Conservation (phyloP, 92 coral and sea anemone genomes). For the Desmophyllum pertusum region DNA sequence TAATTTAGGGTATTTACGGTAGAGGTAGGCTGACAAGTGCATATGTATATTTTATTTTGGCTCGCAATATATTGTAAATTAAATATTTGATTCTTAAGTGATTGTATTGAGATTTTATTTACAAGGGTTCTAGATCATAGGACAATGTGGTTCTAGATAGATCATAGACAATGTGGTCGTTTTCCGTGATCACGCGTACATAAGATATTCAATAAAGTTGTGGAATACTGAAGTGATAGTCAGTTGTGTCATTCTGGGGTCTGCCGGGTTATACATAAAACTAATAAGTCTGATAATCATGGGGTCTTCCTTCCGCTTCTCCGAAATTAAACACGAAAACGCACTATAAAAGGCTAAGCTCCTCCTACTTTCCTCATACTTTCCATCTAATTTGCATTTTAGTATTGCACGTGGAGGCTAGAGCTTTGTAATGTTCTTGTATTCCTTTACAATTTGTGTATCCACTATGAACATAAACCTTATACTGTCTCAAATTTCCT, state of each 20-base stretch:
- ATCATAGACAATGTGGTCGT: no score
- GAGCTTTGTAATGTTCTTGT: no score
- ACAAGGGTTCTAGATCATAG: slow-evolving; percentile 34
- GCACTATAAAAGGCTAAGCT: no score
- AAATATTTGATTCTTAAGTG: slow-evolving; percentile 36
- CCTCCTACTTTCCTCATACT: no score
- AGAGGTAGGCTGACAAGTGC: slow-evolving; percentile 12
- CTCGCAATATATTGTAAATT: slow-evolving; percentile 30
- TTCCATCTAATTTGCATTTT: no score
- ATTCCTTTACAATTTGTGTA: no score
- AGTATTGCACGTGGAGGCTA: no score
- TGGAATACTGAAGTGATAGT: slow-evolving; percentile 4
- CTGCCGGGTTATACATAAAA: neutral
- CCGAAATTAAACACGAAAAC: no score
- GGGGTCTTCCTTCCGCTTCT: no score
- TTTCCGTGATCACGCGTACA: slow-evolving; percentile 34
- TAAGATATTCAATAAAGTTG: slow-evolving; percentile 34
- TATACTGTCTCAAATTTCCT: no score
- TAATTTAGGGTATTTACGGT: neutral
- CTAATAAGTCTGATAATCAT: no score
- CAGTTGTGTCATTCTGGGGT: slow-evolving; percentile 6
- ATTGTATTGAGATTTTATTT: slow-evolving; percentile 22
- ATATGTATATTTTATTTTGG: slow-evolving; percentile 49
- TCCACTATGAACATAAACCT: no score
- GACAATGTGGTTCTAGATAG: slow-evolving; percentile 37